A percentile compares a stretch with the other conserved stretches of the same genome.
Conservation (phyloP, 2,888 invertebrate species). For the Cosmia pyralina region DNA sequence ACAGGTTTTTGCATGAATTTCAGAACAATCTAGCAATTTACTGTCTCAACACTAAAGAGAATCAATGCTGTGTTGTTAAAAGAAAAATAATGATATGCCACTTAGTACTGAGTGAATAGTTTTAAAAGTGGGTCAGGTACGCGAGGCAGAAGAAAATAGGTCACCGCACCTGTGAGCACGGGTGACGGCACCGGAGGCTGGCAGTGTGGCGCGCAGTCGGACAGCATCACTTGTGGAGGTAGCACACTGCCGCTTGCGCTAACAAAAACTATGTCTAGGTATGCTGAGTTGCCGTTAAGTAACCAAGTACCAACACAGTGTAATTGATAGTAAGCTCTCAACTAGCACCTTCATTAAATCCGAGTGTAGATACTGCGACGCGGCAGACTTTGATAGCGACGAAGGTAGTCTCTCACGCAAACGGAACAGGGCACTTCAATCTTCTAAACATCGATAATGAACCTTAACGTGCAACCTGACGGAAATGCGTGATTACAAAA, state of each 20-base stretch:
- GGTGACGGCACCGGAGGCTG: not conserved
- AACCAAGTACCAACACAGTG: not conserved
- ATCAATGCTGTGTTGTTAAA: not conserved
- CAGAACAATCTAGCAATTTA: not conserved
- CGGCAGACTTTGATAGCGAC: not conserved
- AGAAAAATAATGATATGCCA: not conserved
- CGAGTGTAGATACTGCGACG: no score
- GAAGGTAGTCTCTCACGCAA: not conserved
- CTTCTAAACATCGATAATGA: not conserved
- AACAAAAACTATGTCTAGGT: not conserved
- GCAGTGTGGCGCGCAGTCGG: no score
- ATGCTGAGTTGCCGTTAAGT: not conserved
- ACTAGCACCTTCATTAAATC: not conserved
- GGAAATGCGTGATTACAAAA: no score
- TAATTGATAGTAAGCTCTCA: not conserved
- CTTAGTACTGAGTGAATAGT: not conserved
- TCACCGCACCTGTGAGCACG: not conserved
- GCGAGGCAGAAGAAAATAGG: not conserved
- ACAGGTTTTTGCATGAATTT: conserved; percentile 5
- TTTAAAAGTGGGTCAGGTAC: not conserved
- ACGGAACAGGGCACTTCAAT: not conserved
- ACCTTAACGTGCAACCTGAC: conserved; percentile 3
- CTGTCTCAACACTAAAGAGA: not conserved
- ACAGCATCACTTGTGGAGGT: no score
- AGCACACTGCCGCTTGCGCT: no score